These are phyloP conservation scores for Oxyteleia sp. DNA, from an alignment of 2,888 invertebrate species.

Conservation along the genomic window DNA sequence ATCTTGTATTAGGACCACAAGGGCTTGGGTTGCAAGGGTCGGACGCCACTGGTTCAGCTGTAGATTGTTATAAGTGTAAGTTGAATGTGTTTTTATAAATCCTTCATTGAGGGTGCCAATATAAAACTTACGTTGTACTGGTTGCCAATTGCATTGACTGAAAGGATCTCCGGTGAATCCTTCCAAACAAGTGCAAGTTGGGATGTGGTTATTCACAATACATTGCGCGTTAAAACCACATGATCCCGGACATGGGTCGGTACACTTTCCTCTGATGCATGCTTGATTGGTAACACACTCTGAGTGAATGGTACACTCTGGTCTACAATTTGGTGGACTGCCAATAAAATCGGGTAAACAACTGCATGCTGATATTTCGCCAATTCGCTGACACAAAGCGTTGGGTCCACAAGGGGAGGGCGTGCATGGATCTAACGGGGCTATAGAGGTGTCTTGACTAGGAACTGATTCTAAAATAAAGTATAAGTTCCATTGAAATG, in stretches of 20 bases:
- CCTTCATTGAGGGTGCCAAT: too few relatives aligned
- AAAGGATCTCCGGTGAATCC: conserved; percentile 89
- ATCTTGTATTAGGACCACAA: conserved; percentile 93
- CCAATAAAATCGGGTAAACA: conserved; percentile 88
- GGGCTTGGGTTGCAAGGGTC: too few relatives aligned
- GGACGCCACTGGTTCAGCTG: too few relatives aligned
- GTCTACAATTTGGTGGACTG: conserved; percentile 89
- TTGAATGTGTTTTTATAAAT: too few relatives aligned
- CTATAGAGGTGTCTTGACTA: too few relatives aligned
- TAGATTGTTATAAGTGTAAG: too few relatives aligned
- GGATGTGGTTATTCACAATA: conserved; percentile 88
- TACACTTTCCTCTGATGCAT: conserved; percentile 88
- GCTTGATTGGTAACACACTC: conserved; percentile 88
- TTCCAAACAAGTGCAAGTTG: conserved; percentile 89
- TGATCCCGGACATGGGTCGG: conserved; percentile 89
- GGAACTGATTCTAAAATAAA: too few relatives aligned
- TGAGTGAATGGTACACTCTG: conserved; percentile 88
- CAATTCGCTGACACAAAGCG: conserved; percentile 93
- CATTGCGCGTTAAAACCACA: conserved; percentile 88
- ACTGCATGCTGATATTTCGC: conserved; percentile 93
- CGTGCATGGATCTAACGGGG: too few relatives aligned
- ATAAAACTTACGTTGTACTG: conserved; percentile 81
- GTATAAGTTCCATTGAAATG: background rate
- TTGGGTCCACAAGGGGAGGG: conserved; percentile 91
- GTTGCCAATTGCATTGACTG: conserved; percentile 54